Evolutionary conservation across 2,113 vertebrate species (phyloP), one percentile per base, ranked within the genome.

Genomic region (Thamnaconus septentrionalis): DNA sequence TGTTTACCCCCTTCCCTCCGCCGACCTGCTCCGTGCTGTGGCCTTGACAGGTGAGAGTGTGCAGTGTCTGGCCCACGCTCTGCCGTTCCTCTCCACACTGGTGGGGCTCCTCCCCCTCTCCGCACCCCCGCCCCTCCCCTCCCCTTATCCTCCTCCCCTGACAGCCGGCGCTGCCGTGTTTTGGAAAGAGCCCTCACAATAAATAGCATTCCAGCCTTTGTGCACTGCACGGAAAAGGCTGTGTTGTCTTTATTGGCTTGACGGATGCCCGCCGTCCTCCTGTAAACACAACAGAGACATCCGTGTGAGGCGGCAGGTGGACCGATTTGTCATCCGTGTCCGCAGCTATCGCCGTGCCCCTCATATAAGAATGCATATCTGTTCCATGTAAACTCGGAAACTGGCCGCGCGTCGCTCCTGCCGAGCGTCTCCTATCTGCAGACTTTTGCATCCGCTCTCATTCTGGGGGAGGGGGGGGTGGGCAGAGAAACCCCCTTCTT

Each of bases 181-280:
- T 81, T 89, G 74, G 76, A 89, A 84, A 82, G 64, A 66, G 62
- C 47, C 65, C 67, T 69, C 59, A 72, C 11, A 65, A 85, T 85
- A 80, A 79, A 87, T 79, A 72, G 75, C 80, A 81, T 86, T 85
- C 83, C 85, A 64, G 62, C 56, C 81, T 80, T 75, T 85, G 81
- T 80, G 80, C 52, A 72, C 74, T 11, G 61, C 52, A 41, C 45
- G n/a, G 18, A 31, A 85, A 85, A 83, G 81, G 84, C 85, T 81
- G 76, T 68, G 82, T 83, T 83, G 80, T 85, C 76, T 81, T 85
- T 81, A 79, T 79, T 78, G 69, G 70, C 73, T 41, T 80, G 85
- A 84, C 86, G 81, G 78, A 78, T 55, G 73, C 72, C 69, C 43
- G 7, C 42, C 41, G 69, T 66, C 71, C 60, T 31, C 75, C 65